Conservation (phyloP, 2,797 vertebrate species). For the Babyrousa celebensis region DNA sequence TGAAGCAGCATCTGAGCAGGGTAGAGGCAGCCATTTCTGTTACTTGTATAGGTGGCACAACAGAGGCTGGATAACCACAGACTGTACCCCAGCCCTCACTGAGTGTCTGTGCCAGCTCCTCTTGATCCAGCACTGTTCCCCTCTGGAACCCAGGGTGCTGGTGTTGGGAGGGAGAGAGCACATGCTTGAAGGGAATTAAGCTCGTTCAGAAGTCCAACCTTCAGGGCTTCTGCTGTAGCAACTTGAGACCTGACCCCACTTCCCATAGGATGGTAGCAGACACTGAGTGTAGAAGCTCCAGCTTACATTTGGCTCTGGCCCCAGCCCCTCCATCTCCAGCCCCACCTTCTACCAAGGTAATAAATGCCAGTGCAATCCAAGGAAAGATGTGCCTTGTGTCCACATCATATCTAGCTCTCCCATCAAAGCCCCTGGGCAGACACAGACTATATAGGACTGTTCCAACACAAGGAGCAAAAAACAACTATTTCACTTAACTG, state of each 20-base stretch:
- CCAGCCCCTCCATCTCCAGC: background rate
- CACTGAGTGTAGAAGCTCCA: background rate
- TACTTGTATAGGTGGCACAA: too few species aligned
- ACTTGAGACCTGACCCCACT: background rate
- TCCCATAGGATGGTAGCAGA: background rate
- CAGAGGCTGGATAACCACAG: background rate
- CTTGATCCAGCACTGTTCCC: background rate
- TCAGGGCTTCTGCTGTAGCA: background rate
- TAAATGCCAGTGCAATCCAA: background rate
- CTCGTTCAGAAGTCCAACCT: background rate
- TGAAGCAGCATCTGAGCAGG: background rate
- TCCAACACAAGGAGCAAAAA: too few species aligned
- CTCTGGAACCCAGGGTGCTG: background rate
- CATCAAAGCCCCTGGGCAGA: background rate
- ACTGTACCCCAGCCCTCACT: background rate
- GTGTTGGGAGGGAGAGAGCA: background rate
- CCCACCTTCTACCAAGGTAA: background rate
- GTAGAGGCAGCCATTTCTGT: background rate
- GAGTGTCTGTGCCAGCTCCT: background rate
- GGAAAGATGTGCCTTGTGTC: background rate
- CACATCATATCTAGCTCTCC: background rate
- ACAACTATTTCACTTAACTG: fast-evolving
- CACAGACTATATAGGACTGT: too few species aligned
- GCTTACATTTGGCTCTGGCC: background rate
- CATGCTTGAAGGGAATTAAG: background rate